Conservation (phyloP, 1,140 invertebrate species). For the Campoletis sonorensis region DNA sequence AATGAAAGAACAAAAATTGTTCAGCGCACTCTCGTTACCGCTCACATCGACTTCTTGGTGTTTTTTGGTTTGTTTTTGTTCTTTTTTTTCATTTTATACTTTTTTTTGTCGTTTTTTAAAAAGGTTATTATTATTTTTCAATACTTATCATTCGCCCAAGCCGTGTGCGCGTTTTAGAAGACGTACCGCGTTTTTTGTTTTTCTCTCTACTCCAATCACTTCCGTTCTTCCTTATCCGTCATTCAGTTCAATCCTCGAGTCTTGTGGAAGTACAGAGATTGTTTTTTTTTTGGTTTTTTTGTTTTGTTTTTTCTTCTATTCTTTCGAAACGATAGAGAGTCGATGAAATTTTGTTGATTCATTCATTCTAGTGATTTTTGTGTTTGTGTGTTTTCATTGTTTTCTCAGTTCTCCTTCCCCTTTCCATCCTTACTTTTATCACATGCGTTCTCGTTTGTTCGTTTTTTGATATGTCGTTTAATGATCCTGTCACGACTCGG, state of each 20-base stretch:
- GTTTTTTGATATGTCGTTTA: conserved; percentile 19
- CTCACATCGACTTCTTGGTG: background rate
- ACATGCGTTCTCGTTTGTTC: background rate
- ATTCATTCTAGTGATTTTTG: background rate
- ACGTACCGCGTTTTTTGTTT: conserved; percentile 1
- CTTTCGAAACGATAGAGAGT: too few relatives aligned
- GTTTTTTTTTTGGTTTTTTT: too few relatives aligned
- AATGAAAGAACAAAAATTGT: conserved; percentile 13
- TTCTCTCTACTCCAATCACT: too few relatives aligned
- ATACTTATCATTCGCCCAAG: background rate
- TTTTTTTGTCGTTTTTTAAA: conserved; percentile 19
- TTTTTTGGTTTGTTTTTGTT: conserved; percentile 39
- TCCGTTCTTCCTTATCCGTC: background rate
- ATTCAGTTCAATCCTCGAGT: background rate
- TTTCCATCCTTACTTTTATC: background rate
- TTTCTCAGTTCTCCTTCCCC: background rate
- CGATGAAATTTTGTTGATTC: background rate
- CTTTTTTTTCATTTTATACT: conserved; percentile 26
- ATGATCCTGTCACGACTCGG: conserved; percentile 19
- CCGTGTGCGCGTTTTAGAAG: conserved; percentile 33
- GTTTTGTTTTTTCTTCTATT: too few relatives aligned
- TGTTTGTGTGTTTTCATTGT: background rate
- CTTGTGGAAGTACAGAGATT: conserved; percentile 3
- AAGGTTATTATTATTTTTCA: background rate
- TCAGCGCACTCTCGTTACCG: conserved; percentile 15